These are phyloP conservation scores for Tympanoctomys barrerae DNA, from an alignment of 2,797 vertebrate species.

Conservation along the genomic window DNA sequence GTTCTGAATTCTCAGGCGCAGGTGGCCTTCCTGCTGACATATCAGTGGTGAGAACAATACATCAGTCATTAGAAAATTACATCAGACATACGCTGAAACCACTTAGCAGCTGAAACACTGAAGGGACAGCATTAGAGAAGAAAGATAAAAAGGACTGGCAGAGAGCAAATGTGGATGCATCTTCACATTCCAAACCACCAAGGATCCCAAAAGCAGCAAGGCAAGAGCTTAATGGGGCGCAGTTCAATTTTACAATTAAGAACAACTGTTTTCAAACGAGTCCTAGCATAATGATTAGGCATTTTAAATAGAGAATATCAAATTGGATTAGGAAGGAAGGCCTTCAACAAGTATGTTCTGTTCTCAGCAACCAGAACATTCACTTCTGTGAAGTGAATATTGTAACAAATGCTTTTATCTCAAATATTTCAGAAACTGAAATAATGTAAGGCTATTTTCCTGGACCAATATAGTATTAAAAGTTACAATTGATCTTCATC, in stretches of 20 bases:
- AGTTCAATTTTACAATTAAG: slow-evolving; percentile 78
- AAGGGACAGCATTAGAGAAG: slow-evolving; percentile 41
- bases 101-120: slow-evolving; percentile 53
- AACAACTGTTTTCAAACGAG: slow-evolving; percentile 73
- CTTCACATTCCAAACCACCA: slow-evolving; percentile 50
- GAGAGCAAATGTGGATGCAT: slow-evolving; percentile 12
- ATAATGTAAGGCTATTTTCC: slow-evolving; percentile 41
- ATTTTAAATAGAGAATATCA: slow-evolving; percentile 70
- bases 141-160: slow-evolving; percentile 57
- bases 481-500: neutral
- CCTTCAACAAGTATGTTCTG: slow-evolving; percentile 61
- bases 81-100: slow-evolving; percentile 50
- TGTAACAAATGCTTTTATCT: slow-evolving; percentile 9
- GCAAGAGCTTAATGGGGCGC: slow-evolving; percentile 1
- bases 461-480: neutral
- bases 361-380: slow-evolving; percentile 67
- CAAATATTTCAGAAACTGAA: slow-evolving; percentile 21
- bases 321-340: slow-evolving; percentile 62
- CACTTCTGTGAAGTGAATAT: slow-evolving; percentile 9
- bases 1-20: slow-evolving; percentile 70
- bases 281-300: slow-evolving; percentile 68
- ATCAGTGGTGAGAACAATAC: slow-evolving; percentile 54
- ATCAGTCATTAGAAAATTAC: slow-evolving; percentile 68
- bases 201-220: slow-evolving; percentile 62
- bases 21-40: slow-evolving; percentile 64